A percentile compares a stretch with the other conserved stretches of the same genome.
Conservation (phyloP, 2,888 invertebrate species). For the Tetramorium bicarinatum region DNA sequence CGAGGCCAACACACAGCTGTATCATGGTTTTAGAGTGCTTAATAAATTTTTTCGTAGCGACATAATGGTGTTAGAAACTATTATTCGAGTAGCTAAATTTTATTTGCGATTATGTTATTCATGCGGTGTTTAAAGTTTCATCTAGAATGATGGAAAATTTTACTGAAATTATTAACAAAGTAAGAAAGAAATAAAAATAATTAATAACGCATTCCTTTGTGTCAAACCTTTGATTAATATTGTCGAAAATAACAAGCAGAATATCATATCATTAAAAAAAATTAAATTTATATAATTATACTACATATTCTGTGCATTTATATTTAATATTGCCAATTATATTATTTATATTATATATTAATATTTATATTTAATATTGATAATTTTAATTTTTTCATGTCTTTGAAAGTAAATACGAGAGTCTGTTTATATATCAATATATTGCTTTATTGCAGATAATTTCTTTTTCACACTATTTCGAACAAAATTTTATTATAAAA, state of each 20-base stretch:
- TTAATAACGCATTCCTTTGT: background rate
- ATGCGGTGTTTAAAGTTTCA: background rate
- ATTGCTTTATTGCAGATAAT: background rate
- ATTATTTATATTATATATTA: background rate
- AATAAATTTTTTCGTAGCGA: slow-evolving; percentile 13
- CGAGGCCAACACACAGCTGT: slow-evolving; percentile 15
- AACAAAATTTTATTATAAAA: slow-evolving; percentile 8
- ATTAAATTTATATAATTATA: background rate
- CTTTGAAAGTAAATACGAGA: background rate
- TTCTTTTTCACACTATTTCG: background rate
- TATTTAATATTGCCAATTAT: background rate
- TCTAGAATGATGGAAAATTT: background rate
- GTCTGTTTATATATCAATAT: background rate
- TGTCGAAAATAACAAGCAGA: background rate
- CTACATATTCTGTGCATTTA: background rate
- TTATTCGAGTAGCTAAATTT: background rate
- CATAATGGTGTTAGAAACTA: background rate
- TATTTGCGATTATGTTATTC: background rate
- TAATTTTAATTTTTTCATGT: slow-evolving; percentile 15
- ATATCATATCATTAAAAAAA: background rate
- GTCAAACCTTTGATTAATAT: background rate
- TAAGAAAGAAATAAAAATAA: background rate
- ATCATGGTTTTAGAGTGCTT: background rate
- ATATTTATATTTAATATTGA: background rate
- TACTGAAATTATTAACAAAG: background rate